phyloP scores from a whole-genome alignment of 2,888 invertebrate species.

The Sarcophaga variegata region DNA sequence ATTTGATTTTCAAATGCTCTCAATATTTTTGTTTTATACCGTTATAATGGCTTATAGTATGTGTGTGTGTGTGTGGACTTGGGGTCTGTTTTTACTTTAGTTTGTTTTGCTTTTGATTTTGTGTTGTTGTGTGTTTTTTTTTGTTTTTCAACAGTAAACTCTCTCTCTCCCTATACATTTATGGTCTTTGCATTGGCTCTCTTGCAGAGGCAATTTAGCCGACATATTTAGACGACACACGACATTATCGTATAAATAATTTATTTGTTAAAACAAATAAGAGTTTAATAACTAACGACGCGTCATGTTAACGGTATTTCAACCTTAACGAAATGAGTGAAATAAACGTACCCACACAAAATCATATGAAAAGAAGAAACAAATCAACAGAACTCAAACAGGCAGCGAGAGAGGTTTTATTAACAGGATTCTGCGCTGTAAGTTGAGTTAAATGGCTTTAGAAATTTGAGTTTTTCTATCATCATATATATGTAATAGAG shows the following conservation, averaged over 20 bases:
- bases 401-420: slow-evolving; percentile 13
- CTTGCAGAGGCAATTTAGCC: background rate
- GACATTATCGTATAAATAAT: slow-evolving; percentile 71
- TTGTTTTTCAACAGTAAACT: background rate
- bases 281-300: slow-evolving; percentile 72
- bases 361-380: background rate
- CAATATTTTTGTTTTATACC: slow-evolving; percentile 14
- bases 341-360: background rate
- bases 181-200: slow-evolving; percentile 9
- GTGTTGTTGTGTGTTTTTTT: background rate
- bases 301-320: slow-evolving; percentile 72
- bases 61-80: background rate
- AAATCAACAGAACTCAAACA: background rate
- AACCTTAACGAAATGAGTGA: slow-evolving; percentile 41
- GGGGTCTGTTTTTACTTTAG: background rate
- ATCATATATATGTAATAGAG: background rate
- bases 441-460: background rate
- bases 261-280: slow-evolving; percentile 72
- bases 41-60: background rate
- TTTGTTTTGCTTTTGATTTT: background rate
- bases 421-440: slow-evolving; percentile 35
- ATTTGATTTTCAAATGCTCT: slow-evolving; percentile 13
- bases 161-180: slow-evolving; percentile 7
- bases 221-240: slow-evolving; percentile 51
- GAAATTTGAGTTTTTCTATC: background rate